These are phyloP conservation scores for Aegithalos caudatus DNA, from an alignment of 2,113 vertebrate genomes.

Conservation along the genomic window DNA sequence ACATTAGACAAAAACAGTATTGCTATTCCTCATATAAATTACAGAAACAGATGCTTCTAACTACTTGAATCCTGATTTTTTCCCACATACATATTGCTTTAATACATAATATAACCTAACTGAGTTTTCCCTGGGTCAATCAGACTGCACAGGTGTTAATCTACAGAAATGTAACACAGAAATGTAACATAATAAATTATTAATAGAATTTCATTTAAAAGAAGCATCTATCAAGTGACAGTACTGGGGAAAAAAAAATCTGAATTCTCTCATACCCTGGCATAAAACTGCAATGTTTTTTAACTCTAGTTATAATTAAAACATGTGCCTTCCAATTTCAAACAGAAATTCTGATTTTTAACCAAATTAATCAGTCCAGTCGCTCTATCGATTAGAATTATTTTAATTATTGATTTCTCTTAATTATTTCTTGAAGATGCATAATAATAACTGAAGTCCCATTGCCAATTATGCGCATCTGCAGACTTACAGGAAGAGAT, in stretches of 20 bases:
- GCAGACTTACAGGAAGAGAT: not conserved
- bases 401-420: not conserved
- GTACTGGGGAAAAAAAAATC: accelerated
- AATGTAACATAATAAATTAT: not conserved
- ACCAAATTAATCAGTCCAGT: not conserved
- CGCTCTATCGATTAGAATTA: not conserved
- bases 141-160: not conserved
- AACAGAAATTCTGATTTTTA: not conserved
- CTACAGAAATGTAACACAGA: not conserved
- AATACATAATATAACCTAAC: not conserved
- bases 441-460: not conserved
- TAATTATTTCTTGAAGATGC: not conserved
- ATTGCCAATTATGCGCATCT: not conserved
- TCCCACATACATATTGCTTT: not conserved
- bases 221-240: not conserved
- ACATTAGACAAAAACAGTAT: not conserved
- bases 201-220: not conserved
- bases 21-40: not conserved
- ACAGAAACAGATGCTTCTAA: not conserved
- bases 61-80: not conserved
- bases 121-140: not conserved
- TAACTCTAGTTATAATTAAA: not conserved
- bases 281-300: not conserved
- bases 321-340: not conserved
- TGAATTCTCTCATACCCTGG: not conserved